Base-by-base conservation (phyloP, 2,113 vertebrate genomes). In the Hippocampus abdominalis region DNA sequence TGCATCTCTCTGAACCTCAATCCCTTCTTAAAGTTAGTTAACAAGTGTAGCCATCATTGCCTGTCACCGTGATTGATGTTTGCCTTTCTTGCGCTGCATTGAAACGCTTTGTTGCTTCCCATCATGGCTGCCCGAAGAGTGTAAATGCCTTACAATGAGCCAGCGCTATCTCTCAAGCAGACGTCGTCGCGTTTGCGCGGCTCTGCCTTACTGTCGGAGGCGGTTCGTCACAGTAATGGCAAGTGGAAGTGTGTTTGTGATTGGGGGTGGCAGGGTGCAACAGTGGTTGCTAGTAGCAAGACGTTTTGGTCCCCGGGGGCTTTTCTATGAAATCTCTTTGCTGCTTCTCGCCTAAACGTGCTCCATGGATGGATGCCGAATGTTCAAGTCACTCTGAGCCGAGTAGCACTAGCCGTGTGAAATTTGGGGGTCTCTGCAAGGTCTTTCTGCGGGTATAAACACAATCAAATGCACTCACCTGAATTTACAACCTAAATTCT, bases 21-120 rank as follows among this genome's bases (percentile, higher is more conserved):
- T 82, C 62, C 46, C 69, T 65, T 69, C 61, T 67, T 82, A 73
- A 81, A 87, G 81, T 79, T 80, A 80, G 81, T 82, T 80, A 86
- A 84, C 79, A 76, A 71, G 78, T 64, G 74, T 69, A 64, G 72
- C 81, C 86, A 81, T 74, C 66, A 74, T 76, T 68, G 44, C 82
- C 72, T 40, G 75, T 81, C 66, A 67, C 54, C 3, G 57, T 84
- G 87, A 90, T 82, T 75, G 80, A 90, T 88, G 85, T 65, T 78
- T 67, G 48, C 71, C 63, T 72, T 82, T 79, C 59, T 71, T 69
- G 32, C 61, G 27, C 70, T 70, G 71, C 74, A 68, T 75, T 15
- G 68, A 71, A 69, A 77, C 78, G 64, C 81, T 86, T 82, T 84
- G 84, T 83, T 84, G 75, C 73, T 73, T 69, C 74, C 69, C 53